Evolutionary conservation across 2,888 invertebrate genomes (phyloP), one percentile per base, ranked within the genome.

Genomic region (Antitype chi): DNA sequence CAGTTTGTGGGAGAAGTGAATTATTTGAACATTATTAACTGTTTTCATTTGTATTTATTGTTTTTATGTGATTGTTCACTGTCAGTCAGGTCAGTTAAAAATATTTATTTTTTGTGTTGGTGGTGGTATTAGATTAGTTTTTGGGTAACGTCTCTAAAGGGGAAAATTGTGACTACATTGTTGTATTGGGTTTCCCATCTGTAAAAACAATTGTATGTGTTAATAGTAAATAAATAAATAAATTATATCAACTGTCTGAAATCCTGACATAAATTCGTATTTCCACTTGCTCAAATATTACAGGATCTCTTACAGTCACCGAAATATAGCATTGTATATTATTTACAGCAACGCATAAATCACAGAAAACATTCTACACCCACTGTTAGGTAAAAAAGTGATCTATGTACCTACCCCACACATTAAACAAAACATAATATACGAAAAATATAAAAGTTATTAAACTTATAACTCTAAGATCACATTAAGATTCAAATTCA

Each of bases 401-500:
- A 63, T 76, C 1, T 59, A 68, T 62, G 55, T 59, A 38, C 52
- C 23, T 0, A 57, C 15, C 49, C 66, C 69, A 32, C n/a, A 57
- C 17, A 68, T 43, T 28, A 62, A 74, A 68, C 20, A 68, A 66
- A 73, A 80, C 55, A 60, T 38, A 25, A 67, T 5, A 68, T 15
- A 43, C 25, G 15, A 20, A 66, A 78, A 67, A 78, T 64, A 70
- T 62, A 59, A 32, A 77, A 57, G 74, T 76, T 80, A 80, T 77
- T 53, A 86, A 79, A 76, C 81, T 67, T 71, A 80, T 81, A 75
- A 78, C 67, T 81, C 68, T 13, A 15, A 86, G 62, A 84, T 82
- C 74, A 64, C 80, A 86, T 84, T 82, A 82, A 82, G 43, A 88
- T 84, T 79, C 74, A 66, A 77, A 81, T 84, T 81, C 78, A 74